phyloP scores from a whole-genome alignment of 1,140 invertebrate species.

The Orussus abietinus region DNA sequence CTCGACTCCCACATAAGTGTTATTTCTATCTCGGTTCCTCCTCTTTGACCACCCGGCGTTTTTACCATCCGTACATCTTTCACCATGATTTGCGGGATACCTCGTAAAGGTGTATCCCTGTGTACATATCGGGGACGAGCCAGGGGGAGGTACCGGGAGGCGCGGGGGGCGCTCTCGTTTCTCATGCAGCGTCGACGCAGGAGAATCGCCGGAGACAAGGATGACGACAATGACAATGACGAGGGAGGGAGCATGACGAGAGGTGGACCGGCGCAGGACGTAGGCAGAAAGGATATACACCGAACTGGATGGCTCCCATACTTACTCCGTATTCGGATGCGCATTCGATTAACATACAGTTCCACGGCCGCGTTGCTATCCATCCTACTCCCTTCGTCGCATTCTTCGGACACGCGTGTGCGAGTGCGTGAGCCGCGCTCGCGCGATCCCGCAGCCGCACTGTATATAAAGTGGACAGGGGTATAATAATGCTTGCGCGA shows the following conservation, averaged over 20 bases:
- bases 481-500: constrained; percentile 35
- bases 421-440: constrained; percentile 11
- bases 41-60: no score
- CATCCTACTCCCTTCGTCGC: constrained; percentile 33
- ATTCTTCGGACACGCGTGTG: constrained; percentile 12
- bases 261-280: constrained; percentile 15
- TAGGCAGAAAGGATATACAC: constrained; percentile 27
- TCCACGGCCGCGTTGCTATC: constrained; percentile 31
- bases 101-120: no score
- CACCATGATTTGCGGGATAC: no score
- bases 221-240: neutral
- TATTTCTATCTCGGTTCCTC: no score
- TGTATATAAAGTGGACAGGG: constrained; percentile 28
- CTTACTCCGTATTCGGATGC: constrained; percentile 44
- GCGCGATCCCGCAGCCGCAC: constrained; percentile 17
- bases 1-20: no score
- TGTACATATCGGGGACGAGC: no score
- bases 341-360: constrained; percentile 47
- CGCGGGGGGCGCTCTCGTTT: constrained; percentile 20
- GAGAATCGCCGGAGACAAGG: neutral
- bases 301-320: constrained; percentile 33
- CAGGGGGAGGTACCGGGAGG: neutral
- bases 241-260: neutral
- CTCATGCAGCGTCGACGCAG: constrained; percentile 28
- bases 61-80: no score